Evolutionary conservation across 2,113 vertebrate species (phyloP).

Genomic region (Pelecanus crispus): DNA sequence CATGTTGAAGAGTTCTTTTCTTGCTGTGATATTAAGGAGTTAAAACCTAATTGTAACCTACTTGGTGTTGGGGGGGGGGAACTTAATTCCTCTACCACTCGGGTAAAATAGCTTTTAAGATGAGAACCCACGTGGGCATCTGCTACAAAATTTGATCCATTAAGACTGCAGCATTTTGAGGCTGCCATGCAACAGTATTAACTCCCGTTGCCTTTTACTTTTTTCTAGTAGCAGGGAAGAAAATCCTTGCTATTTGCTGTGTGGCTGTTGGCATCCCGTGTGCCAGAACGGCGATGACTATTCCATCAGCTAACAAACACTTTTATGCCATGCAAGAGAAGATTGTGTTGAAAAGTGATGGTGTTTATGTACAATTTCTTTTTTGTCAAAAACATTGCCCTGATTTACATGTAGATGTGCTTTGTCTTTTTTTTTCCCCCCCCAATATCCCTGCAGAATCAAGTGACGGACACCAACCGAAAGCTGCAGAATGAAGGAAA

Average conservation of each 20-base stretch:
- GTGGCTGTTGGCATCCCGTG: background rate
- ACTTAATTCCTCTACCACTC: background rate
- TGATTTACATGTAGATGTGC: background rate
- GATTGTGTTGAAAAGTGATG: background rate
- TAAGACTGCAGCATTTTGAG: background rate
- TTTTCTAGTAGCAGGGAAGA: background rate
- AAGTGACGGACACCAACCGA: constrained; percentile 92
- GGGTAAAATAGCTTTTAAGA: background rate
- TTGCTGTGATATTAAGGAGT: background rate
- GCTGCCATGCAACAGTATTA: fast-evolving
- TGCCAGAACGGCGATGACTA: background rate
- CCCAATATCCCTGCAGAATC: constrained; percentile 75
- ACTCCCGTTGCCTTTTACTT: background rate
- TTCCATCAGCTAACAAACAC: background rate
- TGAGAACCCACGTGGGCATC: background rate
- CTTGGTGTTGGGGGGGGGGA: background rate
- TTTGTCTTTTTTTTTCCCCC: background rate
- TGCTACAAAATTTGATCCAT: fast-evolving
- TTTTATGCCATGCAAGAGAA: background rate
- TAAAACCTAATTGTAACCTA: background rate
- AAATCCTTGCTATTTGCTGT: background rate
- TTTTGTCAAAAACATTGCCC: fast-evolving
- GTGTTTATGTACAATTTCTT: fast-evolving
- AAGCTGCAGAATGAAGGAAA: constrained; percentile 89
- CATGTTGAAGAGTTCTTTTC: fast-evolving